Base-by-base conservation (phyloP, 1,140 invertebrate genomes). In the Nasonia giraulti region DNA sequence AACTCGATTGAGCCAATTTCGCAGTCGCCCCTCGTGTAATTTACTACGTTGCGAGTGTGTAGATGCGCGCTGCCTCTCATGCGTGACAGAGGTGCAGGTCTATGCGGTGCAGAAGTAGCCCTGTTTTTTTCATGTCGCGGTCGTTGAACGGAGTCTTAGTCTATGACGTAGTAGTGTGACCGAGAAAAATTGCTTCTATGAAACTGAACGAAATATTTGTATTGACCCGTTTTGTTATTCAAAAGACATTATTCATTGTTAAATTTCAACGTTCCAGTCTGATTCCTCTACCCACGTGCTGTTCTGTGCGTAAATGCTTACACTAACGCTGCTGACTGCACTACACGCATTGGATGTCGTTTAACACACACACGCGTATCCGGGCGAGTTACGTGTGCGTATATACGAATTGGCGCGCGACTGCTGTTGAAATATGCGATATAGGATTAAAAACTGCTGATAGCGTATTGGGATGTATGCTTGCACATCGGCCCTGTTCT, bases 1-100 rank as follows among this genome's bases (percentile, higher is more conserved):
- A 80, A 80, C 33, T n/a, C 62, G 77, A 80, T 80, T 40, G 62
- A 80, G n/a, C 17, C 31, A 68, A 80, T 80, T 80, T 80, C 77
- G 17, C 62, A n/a, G 77, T 80, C 7, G 4, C 47, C 47, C 27
- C 47, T n/a, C 27, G 7, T 47, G 27, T 33, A n/a, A n/a, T n/a
- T n/a, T n/a, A n/a, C n/a, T n/a, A n/a, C n/a, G n/a, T n/a, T n/a
- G n/a, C n/a, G n/a, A n/a, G n/a, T n/a, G n/a, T n/a, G n/a, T n/a
- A 37, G 33, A 37, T 3, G 3, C 33, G 3, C 33, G 33, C 33
- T 37, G 33, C 33, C 5, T 37, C 74, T 76, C 74, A 47, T 23
- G 37, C 74, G 74, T 47, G 20, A 76, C 74, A n/a, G n/a, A n/a
- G n/a, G n/a, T n/a, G n/a, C n/a, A n/a, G n/a, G n/a, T n/a, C n/a